Conservation (phyloP, 2,797 vertebrate species). For the Periparus ater region DNA sequence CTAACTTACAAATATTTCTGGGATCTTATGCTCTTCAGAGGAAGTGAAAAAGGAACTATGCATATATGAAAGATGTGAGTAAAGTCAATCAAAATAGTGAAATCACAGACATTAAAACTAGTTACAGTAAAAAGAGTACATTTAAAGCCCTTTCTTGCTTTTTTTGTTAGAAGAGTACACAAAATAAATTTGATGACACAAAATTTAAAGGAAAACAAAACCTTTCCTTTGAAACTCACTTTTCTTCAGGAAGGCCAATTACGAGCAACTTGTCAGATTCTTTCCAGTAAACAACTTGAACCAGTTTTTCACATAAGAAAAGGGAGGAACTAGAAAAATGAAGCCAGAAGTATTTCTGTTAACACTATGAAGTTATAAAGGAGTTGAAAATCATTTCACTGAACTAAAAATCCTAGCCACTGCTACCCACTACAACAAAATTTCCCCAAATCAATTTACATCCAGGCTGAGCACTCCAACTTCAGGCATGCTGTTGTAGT, state of each 20-base stretch:
- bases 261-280: conserved; percentile 88
- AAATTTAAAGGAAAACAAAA: background rate
- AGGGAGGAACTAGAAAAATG: conserved; percentile 86
- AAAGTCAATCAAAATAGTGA: background rate
- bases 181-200: background rate
- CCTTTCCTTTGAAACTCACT: conserved; percentile 75
- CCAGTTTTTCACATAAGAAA: conserved; percentile 85
- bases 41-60: background rate
- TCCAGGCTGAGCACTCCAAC: background rate
- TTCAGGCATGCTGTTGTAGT: background rate
- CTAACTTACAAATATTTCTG: background rate
- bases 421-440: background rate
- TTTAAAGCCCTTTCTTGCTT: background rate
- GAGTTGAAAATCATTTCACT: background rate
- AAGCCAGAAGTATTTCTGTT: conserved; percentile 36
- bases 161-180: background rate
- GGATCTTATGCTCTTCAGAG: background rate
- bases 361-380: background rate
- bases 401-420: background rate
- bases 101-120: background rate
- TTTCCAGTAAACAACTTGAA: conserved; percentile 96
- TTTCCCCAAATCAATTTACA: background rate
- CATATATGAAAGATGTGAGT: background rate
- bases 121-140: background rate
- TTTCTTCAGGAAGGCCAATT: conserved; percentile 90